Conservation (phyloP, 2,113 vertebrate species). For the Okapia johnstoni region DNA sequence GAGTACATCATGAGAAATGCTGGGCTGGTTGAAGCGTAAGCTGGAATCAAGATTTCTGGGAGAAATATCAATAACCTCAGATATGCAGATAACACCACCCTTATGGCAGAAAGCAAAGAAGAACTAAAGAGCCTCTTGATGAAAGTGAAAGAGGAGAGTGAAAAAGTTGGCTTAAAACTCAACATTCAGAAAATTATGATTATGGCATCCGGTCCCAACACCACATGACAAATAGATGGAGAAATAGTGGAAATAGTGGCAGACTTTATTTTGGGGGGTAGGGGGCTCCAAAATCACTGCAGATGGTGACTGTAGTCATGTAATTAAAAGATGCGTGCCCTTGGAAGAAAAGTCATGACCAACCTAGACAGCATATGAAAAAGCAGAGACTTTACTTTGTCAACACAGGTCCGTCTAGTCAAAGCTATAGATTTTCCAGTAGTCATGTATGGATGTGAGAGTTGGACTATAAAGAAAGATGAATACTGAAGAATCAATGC, state of each 20-base stretch:
- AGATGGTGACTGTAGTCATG: rapidly evolving
- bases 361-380: not conserved
- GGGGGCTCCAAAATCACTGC: not conserved
- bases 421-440: not conserved
- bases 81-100: no score
- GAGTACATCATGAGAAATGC: rapidly evolving
- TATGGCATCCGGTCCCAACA: not conserved
- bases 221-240: not conserved
- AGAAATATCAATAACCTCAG: no score
- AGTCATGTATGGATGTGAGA: not conserved
- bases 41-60: no score
- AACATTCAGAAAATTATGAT: not conserved
- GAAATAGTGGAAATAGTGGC: not conserved
- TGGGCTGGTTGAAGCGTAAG: no score
- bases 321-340: not conserved
- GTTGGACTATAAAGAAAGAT: not conserved
- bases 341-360: not conserved
- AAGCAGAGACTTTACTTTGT: not conserved
- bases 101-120: not conserved
- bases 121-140: not conserved
- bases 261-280: not conserved
- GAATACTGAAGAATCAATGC: rapidly evolving
- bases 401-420: not conserved
- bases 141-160: not conserved
- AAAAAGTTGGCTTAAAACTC: not conserved